phyloP scores from a whole-genome alignment of 2,113 vertebrate species.

The Notiomystis cincta region DNA sequence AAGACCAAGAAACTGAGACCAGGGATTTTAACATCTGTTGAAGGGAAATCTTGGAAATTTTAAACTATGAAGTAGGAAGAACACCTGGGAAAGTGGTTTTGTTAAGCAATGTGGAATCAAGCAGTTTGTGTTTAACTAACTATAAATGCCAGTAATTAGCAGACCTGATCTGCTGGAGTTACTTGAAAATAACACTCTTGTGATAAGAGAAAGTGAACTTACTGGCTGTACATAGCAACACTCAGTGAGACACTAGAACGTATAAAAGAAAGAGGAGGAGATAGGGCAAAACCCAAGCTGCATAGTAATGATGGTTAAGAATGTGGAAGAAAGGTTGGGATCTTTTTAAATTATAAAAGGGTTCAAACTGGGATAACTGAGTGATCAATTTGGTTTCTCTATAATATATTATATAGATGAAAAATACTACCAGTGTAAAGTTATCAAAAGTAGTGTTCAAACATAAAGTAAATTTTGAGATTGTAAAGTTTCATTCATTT shows the following conservation, averaged over 20 bases:
- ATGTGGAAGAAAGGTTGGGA: neutral
- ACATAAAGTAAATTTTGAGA: neutral
- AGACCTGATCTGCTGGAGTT: conserved; percentile 16
- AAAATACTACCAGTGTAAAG: neutral
- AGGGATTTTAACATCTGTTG: conserved; percentile 70
- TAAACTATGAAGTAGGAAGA: conserved; percentile 54
- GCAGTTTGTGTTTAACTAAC: conserved; percentile 59
- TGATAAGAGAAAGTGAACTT: conserved; percentile 37
- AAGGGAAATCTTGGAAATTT: conserved; percentile 56
- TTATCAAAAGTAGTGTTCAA: neutral
- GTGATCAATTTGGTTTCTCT: neutral
- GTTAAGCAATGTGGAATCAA: conserved; percentile 35
- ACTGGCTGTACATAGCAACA: neutral
- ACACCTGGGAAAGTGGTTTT: conserved; percentile 70
- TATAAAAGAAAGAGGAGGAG: neutral
- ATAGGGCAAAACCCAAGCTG: neutral
- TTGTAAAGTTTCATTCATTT: neutral
- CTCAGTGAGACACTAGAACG: neutral
- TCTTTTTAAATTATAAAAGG: neutral
- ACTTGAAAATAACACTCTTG: conserved; percentile 46
- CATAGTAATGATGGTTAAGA: neutral
- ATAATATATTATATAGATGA: neutral
- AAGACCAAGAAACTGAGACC: conserved; percentile 67
- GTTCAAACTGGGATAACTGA: neutral
- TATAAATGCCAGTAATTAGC: conserved; percentile 26